Conservation (phyloP, 1,140 invertebrate species). For the Drosophila teissieri region DNA sequence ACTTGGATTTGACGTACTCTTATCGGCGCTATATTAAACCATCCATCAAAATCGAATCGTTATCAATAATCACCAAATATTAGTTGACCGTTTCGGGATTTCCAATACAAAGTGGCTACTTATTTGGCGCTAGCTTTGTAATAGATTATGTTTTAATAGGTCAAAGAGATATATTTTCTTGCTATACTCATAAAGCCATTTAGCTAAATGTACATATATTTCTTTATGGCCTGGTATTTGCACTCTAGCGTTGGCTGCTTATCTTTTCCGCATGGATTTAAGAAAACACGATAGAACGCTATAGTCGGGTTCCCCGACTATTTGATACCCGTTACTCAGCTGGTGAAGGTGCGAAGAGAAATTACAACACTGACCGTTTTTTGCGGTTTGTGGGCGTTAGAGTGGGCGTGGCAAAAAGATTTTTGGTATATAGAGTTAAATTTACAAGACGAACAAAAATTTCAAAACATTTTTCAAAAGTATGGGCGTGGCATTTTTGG, state of each 20-base stretch:
- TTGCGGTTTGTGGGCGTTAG: too few species aligned
- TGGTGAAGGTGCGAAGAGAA: too few species aligned
- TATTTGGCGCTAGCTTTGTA: not conserved
- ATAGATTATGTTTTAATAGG: slow-evolving; percentile 9
- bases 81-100: slow-evolving; percentile 32
- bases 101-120: not conserved
- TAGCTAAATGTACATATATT: slow-evolving; percentile 32
- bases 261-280: slow-evolving; percentile 32
- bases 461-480: too few species aligned
- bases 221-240: slow-evolving; percentile 44
- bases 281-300: too few species aligned
- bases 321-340: too few species aligned
- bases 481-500: too few species aligned
- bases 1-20: slow-evolving; percentile 20
- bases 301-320: too few species aligned
- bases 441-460: too few species aligned
- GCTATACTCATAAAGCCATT: slow-evolving; percentile 15
- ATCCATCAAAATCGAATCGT: slow-evolving; percentile 55
- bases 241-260: slow-evolving; percentile 22
- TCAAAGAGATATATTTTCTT: slow-evolving; percentile 15
- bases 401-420: too few species aligned
- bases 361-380: too few species aligned
- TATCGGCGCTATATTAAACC: slow-evolving; percentile 20
- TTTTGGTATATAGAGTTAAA: too few species aligned
- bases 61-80: slow-evolving; percentile 50